Evolutionary conservation across 53 echinoderm and acorn worm species (phyloP).

Genomic region (Crossaster papposus): DNA sequence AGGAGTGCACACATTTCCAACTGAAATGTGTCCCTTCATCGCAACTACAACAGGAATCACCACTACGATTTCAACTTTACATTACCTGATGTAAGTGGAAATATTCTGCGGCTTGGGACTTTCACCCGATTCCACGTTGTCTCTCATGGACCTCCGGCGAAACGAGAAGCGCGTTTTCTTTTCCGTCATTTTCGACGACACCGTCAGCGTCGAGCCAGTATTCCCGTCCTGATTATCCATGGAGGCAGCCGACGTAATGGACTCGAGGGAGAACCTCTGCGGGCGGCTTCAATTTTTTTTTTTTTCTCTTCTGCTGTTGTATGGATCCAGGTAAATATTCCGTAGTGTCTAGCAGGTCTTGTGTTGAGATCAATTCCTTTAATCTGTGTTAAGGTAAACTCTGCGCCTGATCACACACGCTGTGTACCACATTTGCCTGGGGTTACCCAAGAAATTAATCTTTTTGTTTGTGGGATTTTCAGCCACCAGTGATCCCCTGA

Average conservation of each 20-base stretch:
- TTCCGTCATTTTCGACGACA: slow-evolving; percentile 62
- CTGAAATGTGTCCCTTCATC: too few relatives aligned
- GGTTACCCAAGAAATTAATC: neutral
- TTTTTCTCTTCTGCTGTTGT: slow-evolving; percentile 15
- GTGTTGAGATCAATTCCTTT: neutral
- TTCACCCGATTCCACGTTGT: slow-evolving; percentile 44
- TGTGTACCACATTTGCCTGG: slow-evolving; percentile 1
- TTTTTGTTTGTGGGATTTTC: neutral
- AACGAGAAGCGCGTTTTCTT: slow-evolving; percentile 71
- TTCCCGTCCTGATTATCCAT: slow-evolving; percentile 60
- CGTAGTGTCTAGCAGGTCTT: slow-evolving; percentile 6
- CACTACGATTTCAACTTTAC: neutral
- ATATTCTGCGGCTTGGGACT: slow-evolving; percentile 50
- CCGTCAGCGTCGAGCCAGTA: slow-evolving; percentile 47
- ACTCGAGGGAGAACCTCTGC: slow-evolving; percentile 38
- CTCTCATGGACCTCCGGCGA: slow-evolving; percentile 58
- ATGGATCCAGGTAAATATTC: slow-evolving; percentile 40
- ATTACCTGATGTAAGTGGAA: slow-evolving; percentile 57
- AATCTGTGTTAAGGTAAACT: neutral
- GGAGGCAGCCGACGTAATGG: slow-evolving; percentile 40
- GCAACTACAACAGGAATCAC: neutral
- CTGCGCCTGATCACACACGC: neutral
- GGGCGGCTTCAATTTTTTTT: slow-evolving; percentile 28
- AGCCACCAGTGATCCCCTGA: neutral
- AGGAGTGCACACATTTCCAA: too few relatives aligned